These are phyloP conservation scores for Protophormia terraenovae DNA, from an alignment of 2,888 invertebrate genomes.

Conservation along the genomic window DNA sequence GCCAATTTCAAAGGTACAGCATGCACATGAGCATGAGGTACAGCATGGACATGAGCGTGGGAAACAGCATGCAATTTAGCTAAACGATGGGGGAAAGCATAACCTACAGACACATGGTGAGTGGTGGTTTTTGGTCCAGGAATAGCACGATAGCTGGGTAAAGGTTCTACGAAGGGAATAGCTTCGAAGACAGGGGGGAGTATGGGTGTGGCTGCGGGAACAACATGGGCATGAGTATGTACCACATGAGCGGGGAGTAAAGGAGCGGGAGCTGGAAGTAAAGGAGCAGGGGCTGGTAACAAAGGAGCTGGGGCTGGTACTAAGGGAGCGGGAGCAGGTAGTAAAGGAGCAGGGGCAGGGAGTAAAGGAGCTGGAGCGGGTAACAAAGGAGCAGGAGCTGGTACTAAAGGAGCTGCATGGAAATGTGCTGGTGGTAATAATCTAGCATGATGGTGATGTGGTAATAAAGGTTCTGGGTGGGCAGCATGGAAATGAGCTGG, in stretches of 20 bases:
- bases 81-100: conserved; percentile 74
- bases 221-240: conserved; percentile 24
- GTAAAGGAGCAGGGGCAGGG: conserved; percentile 68
- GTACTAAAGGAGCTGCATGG: conserved; percentile 58
- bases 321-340: conserved; percentile 63
- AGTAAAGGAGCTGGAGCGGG: conserved; percentile 68
- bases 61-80: conserved; percentile 14
- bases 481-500: conserved; percentile 66
- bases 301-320: conserved; percentile 41
- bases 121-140: conserved; percentile 78
- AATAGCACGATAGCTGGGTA: conserved; percentile 75
- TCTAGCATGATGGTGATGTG: conserved; percentile 33
- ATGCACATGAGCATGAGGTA: conserved; percentile 72
- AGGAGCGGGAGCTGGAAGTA: conserved; percentile 59
- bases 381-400: conserved; percentile 67
- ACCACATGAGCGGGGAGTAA: conserved; percentile 45
- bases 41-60: conserved; percentile 7
- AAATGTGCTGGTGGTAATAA: conserved; percentile 59
- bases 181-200: conserved; percentile 72
- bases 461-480: conserved; percentile 30
- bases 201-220: conserved; percentile 50
- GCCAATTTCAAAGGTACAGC: conserved; percentile 64
- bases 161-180: conserved; percentile 72
- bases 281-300: conserved; percentile 48
- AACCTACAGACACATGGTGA: conserved; percentile 77